phyloP scores from a whole-genome alignment of 2,888 invertebrate species.

The Mellilla xanthometata region DNA sequence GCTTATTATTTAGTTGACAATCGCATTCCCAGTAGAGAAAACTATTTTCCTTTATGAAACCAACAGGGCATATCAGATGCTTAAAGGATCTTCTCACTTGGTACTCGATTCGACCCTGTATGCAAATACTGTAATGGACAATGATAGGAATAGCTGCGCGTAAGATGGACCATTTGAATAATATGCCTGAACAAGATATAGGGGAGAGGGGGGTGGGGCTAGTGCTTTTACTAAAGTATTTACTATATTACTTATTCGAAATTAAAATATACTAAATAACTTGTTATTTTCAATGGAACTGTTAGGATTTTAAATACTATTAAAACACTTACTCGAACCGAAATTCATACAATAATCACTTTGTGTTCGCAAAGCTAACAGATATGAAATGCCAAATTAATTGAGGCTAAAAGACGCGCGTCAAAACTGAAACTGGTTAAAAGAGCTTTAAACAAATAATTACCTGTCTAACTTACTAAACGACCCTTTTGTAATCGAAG shows the following conservation, averaged over 20 bases:
- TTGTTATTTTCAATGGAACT: no score
- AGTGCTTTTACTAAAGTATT: constrained; percentile 8
- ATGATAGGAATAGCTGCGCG: constrained; percentile 31
- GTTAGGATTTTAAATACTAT: no score
- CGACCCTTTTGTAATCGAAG: not conserved
- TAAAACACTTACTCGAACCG: no score
- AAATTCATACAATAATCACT: no score
- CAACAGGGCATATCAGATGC: no score
- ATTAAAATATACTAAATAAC: no score
- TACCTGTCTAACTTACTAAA: constrained; percentile 5
- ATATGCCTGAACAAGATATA: constrained; percentile 15
- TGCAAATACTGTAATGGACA: constrained; percentile 52
- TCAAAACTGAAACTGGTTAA: constrained; percentile 1
- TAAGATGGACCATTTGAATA: constrained; percentile 26
- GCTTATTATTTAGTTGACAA: no score
- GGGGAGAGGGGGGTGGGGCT: constrained; percentile 2
- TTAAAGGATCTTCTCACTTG: no score
- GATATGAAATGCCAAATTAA: not conserved
- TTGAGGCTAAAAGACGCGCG: not conserved
- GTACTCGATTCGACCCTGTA: constrained; percentile 13
- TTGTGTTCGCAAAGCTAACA: no score
- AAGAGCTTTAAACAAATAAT: constrained; percentile 7
- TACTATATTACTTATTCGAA: no score
- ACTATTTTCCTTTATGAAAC: no score
- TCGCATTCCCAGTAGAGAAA: no score